phyloP scores from a whole-genome alignment of 23 tunicate species.

The Ascidia mentula region DNA sequence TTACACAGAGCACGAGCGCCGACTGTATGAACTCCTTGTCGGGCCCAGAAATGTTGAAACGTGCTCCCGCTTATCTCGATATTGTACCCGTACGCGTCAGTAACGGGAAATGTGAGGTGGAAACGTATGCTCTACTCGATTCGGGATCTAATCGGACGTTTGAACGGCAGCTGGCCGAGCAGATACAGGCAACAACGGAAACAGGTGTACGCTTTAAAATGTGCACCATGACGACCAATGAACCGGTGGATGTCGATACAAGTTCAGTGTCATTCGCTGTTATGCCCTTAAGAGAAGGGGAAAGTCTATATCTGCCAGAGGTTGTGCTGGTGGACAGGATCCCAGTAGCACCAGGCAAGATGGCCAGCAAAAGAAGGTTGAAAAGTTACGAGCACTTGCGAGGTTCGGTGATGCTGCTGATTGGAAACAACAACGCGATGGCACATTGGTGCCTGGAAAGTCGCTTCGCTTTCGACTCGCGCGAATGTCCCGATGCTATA shows the following conservation, averaged over 20 bases:
- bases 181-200: neutral
- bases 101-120: neutral
- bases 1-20: too few relatives aligned
- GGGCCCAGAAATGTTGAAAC: too few relatives aligned
- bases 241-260: neutral
- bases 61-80: neutral
- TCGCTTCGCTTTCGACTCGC: neutral
- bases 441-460: slow-evolving; percentile 1
- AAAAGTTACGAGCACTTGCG: neutral
- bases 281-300: neutral
- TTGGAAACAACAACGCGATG: neutral
- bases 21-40: too few relatives aligned
- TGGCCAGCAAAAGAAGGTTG: neutral
- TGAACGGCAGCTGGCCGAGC: neutral
- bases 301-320: neutral
- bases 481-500: neutral
- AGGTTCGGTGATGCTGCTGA: neutral
- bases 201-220: neutral
- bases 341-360: neutral
- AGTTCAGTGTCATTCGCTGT: neutral
- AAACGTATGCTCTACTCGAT: slow-evolving; percentile 11
- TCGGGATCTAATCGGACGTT: slow-evolving; percentile 16
- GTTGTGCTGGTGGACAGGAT: slow-evolving; percentile 1
- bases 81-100: slow-evolving; percentile 10
- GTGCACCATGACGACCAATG: neutral